Evolutionary conservation across 2,797 vertebrate species (phyloP).

Genomic region (Echeneis naucrates): DNA sequence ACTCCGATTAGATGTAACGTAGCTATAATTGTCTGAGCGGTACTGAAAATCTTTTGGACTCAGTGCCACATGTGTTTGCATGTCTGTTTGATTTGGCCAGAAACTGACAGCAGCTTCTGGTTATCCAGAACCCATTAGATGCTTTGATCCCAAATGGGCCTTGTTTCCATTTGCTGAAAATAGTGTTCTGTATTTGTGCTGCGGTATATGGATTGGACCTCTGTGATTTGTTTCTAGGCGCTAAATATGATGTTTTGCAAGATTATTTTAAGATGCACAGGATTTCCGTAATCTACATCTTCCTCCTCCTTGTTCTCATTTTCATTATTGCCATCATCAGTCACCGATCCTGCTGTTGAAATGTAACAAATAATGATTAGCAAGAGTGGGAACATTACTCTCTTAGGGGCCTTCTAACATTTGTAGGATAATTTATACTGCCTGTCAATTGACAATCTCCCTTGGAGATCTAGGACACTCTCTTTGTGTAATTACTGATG

Average conservation of each 20-base stretch:
- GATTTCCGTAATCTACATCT: conserved; percentile 41
- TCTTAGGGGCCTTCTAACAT: conserved; percentile 31
- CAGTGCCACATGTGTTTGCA: conserved; percentile 87
- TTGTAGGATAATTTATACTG: conserved; percentile 48
- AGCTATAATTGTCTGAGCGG: conserved; percentile 64
- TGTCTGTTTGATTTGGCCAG: conserved; percentile 91
- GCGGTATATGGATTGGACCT: conserved; percentile 80
- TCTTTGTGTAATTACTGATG: conserved; percentile 61
- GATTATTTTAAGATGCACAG: conserved; percentile 55
- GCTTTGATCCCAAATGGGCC: conserved; percentile 88
- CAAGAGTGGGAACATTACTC: conserved; percentile 32
- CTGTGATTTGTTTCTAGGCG: conserved; percentile 85
- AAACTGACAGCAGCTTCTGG: conserved; percentile 88
- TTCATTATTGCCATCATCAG: conserved; percentile 38
- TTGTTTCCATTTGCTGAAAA: conserved; percentile 88
- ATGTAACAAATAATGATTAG: conserved; percentile 46
- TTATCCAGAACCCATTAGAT: conserved; percentile 88
- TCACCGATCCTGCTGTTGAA: conserved; percentile 34
- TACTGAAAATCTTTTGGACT: conserved; percentile 82
- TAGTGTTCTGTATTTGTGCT: conserved; percentile 85
- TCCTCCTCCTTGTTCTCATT: conserved; percentile 20
- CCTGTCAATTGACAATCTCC: conserved; percentile 58
- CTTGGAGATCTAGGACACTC: conserved; percentile 30
- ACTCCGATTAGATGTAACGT: conserved; percentile 59
- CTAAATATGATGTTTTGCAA: conserved; percentile 82